These are phyloP conservation scores for Laticauda colubrina DNA, from an alignment of 2,113 vertebrate genomes.

Conservation along the genomic window DNA sequence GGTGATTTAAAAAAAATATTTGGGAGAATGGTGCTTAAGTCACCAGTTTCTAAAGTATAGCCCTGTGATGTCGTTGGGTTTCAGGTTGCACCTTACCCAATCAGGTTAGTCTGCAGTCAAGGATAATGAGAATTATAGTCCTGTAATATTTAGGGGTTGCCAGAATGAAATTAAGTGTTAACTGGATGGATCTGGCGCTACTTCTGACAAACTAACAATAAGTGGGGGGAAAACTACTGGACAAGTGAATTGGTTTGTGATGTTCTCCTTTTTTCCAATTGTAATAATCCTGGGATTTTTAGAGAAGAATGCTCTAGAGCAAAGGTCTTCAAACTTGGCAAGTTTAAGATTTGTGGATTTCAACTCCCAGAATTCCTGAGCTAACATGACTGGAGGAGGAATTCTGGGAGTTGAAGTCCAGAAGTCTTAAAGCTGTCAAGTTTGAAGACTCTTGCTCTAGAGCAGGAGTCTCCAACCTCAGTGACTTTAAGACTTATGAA, in stretches of 20 bases:
- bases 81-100: not conserved
- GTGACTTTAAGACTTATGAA: too few species aligned
- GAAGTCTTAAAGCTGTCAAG: too few species aligned
- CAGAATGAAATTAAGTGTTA: not conserved
- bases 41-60: too few species aligned
- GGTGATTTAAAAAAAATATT: not conserved
- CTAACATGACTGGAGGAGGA: too few species aligned
- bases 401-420: too few species aligned
- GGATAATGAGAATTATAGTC: not conserved
- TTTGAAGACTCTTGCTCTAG: too few species aligned
- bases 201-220: too few species aligned
- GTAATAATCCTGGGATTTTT: not conserved
- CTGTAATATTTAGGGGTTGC: not conserved
- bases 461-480: too few species aligned
- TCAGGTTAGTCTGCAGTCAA: not conserved
- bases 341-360: too few species aligned
- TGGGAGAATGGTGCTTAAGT: not conserved
- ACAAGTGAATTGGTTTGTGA: not conserved
- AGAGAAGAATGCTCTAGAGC: not conserved
- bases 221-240: rapidly evolving
- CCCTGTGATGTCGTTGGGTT: not conserved
- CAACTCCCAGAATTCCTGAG: too few species aligned
- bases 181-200: not conserved
- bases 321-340: too few species aligned
- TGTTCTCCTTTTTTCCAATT: not conserved